Conservation (phyloP, 2,888 invertebrate genomes). For the Sceliomorpha sp. region DNA sequence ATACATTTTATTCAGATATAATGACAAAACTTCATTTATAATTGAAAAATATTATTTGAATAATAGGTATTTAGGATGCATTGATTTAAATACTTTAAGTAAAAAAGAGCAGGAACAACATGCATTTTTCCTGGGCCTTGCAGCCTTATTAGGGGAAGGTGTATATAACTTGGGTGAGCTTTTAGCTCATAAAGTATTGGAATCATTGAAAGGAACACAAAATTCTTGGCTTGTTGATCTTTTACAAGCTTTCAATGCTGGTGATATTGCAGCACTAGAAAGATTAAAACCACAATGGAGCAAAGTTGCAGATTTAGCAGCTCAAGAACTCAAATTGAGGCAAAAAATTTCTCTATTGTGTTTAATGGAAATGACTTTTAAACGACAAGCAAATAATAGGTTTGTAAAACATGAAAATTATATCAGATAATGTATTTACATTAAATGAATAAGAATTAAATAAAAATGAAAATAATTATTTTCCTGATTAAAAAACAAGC, state of each 20-base stretch:
- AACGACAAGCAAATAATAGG: conserved; percentile 92
- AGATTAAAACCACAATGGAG: conserved; percentile 88
- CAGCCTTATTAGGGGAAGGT: conserved; percentile 95
- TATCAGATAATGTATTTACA: conserved; percentile 3
- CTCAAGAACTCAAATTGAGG: conserved; percentile 89
- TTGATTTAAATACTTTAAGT: conserved; percentile 85
- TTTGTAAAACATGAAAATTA: conserved; percentile 35
- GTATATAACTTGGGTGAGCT: conserved; percentile 99
- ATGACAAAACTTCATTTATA: too few species aligned
- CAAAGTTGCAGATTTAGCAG: conserved; percentile 90
- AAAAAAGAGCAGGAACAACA: conserved; percentile 86
- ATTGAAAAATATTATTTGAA: too few species aligned
- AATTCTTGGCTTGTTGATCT: conserved; percentile 94
- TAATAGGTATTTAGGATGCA: conserved; percentile 86
- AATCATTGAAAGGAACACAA: conserved; percentile 89
- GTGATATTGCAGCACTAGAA: conserved; percentile 88
- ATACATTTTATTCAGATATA: too few species aligned
- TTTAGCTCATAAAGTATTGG: conserved; percentile 95
- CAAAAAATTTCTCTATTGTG: conserved; percentile 97
- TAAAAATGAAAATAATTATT: conserved; percentile 7
- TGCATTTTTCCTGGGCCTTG: conserved; percentile 95
- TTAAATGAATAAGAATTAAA: too few species aligned
- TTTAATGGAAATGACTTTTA: conserved; percentile 99
- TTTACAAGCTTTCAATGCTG: conserved; percentile 91
- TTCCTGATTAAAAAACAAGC: too few species aligned